Evolutionary conservation across 2,888 invertebrate genomes (phyloP).

Genomic region (Neocrepidodera transversa): DNA sequence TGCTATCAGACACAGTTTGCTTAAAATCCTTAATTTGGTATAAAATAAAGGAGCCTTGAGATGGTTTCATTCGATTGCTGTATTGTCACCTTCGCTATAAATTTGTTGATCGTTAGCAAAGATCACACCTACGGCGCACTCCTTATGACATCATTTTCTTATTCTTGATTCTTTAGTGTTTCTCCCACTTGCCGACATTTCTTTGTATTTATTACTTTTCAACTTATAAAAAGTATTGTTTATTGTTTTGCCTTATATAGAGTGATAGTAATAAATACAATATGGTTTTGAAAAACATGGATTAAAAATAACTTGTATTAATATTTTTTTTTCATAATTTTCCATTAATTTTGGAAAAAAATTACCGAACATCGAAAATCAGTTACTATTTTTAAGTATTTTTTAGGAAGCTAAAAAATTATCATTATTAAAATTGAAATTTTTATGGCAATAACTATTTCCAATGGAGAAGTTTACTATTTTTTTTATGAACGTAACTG

Average conservation of each 20-base stretch:
- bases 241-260: conserved; percentile 9
- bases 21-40: conserved; percentile 16
- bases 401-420: no score
- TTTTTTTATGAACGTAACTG: no score
- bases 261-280: neutral
- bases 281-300: no score
- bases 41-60: conserved; percentile 20
- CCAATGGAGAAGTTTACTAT: no score
- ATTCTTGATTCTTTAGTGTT: conserved; percentile 17
- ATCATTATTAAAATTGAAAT: no score
- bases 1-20: no score
- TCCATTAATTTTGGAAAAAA: no score
- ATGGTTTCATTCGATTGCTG: conserved; percentile 18
- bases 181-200: conserved; percentile 16
- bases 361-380: no score
- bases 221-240: conserved; percentile 4
- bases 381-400: no score
- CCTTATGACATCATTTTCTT: conserved; percentile 25
- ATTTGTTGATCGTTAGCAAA: conserved; percentile 19
- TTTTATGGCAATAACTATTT: no score
- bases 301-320: no score
- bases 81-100: conserved; percentile 29
- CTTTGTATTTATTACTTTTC: conserved; percentile 13
- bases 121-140: conserved; percentile 22
- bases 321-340: no score